These are phyloP conservation scores for Nothocercus julius DNA, from an alignment of 2,113 vertebrate genomes.

Conservation along the genomic window DNA sequence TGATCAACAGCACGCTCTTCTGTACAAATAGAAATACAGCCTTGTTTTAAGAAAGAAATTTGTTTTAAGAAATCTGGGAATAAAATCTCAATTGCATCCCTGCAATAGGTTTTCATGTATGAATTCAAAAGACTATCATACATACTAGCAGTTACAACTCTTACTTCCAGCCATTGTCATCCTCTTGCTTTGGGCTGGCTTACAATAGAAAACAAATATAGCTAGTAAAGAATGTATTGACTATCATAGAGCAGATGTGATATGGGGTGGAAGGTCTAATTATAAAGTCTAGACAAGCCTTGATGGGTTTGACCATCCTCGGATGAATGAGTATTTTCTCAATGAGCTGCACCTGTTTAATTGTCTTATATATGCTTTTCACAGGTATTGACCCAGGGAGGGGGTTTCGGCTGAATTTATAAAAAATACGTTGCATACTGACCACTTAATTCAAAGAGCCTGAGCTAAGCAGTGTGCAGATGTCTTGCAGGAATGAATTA, in stretches of 20 bases:
- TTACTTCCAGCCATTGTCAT: background rate
- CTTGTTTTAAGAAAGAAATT: background rate
- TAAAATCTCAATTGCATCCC: background rate
- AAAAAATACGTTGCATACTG: background rate
- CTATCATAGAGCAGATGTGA: background rate
- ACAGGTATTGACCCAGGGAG: background rate
- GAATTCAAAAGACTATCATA: background rate
- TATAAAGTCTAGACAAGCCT: background rate
- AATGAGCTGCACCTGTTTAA: background rate
- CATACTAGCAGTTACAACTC: background rate
- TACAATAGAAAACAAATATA: background rate
- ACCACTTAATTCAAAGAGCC: background rate
- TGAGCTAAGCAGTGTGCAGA: background rate
- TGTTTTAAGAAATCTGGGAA: background rate
- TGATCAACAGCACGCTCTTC: background rate
- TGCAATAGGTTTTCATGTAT: background rate
- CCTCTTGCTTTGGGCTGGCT: background rate
- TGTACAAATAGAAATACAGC: background rate
- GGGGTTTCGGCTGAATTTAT: background rate
- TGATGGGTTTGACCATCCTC: background rate
- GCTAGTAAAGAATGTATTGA: background rate
- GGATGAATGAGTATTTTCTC: background rate
- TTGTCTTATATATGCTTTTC: background rate
- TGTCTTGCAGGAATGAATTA: background rate
- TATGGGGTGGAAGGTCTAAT: rapidly evolving